Percentiles rank a stretch among this genome's conserved stretches.
Evolutionary conservation across 2,113 vertebrate genomes (phyloP).

Genomic region (Takifugu flavidus): DNA sequence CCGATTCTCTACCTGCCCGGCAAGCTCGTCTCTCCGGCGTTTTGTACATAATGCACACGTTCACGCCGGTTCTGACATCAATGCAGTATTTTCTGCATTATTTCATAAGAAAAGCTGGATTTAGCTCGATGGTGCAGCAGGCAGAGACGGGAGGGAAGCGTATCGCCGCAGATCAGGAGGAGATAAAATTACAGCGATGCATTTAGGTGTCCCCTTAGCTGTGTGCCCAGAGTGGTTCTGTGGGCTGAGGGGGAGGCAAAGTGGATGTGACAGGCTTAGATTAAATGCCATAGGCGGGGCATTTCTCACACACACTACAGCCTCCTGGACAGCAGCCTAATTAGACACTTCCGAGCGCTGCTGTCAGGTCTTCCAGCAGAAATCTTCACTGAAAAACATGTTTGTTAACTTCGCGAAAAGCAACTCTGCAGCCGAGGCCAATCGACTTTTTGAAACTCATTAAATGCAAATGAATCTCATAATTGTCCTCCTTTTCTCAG

Average conservation of each 20-base stretch:
- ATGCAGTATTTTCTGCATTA: slow-evolving; percentile 26
- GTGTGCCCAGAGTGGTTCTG: slow-evolving; percentile 53
- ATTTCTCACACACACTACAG: slow-evolving; percentile 70
- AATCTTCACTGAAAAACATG: slow-evolving; percentile 50
- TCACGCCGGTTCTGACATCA: neutral
- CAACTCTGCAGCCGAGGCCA: neutral
- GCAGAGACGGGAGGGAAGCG: slow-evolving; percentile 49
- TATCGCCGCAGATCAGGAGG: slow-evolving; percentile 40
- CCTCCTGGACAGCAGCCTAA: slow-evolving; percentile 74
- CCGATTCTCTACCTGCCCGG: slow-evolving; percentile 18
- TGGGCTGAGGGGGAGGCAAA: slow-evolving; percentile 61
- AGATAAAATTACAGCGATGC: slow-evolving; percentile 66
- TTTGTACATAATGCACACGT: neutral
- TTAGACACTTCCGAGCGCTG: slow-evolving; percentile 70
- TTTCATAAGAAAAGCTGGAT: slow-evolving; percentile 28
- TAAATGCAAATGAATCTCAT: neutral
- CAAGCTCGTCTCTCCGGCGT: neutral
- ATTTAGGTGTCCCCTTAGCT: slow-evolving; percentile 67
- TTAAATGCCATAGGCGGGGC: slow-evolving; percentile 72
- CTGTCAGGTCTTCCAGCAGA: slow-evolving; percentile 61
- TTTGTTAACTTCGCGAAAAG: slow-evolving; percentile 51
- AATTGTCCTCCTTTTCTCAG: too few species aligned
- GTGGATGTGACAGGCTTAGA: slow-evolving; percentile 74
- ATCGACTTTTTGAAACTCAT: slow-evolving; percentile 20
- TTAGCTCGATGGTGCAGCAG: slow-evolving; percentile 31